phyloP scores from a whole-genome alignment of 2,797 vertebrate species.

The Paratrypauchen microcephalus region DNA sequence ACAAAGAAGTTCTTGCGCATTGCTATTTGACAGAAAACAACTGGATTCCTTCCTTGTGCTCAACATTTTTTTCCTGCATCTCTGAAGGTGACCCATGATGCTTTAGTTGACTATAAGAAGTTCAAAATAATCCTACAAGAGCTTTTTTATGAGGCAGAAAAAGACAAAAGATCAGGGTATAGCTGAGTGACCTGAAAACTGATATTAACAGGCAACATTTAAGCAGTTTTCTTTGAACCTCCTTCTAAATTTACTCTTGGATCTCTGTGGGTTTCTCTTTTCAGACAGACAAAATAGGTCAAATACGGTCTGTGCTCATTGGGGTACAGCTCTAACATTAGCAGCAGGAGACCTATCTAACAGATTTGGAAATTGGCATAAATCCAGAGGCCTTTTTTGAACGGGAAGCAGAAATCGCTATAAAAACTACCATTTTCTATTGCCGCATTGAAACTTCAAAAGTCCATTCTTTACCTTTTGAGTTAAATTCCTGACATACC shows the following conservation, averaged over 20 bases:
- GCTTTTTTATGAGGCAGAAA: background rate
- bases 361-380: constrained; percentile 7
- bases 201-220: background rate
- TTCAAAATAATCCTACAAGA: background rate
- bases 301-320: constrained; percentile 5
- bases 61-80: background rate
- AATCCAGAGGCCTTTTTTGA: background rate
- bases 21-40: constrained; percentile 34
- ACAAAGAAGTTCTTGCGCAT: constrained; percentile 31
- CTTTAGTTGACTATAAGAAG: background rate
- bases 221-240: constrained; percentile 1
- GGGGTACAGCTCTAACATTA: constrained; percentile 10
- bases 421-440: background rate
- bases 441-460: constrained; percentile 9
- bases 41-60: constrained; percentile 18
- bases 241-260: constrained; percentile 5
- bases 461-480: constrained; percentile 28
- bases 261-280: background rate
- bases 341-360: constrained; percentile 3
- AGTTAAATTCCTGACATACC: constrained; percentile 61
- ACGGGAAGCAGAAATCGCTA: background rate
- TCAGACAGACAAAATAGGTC: constrained; percentile 15
- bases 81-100: background rate
- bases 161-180: background rate
- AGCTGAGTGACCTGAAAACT: background rate